Base-by-base conservation (phyloP, 2,113 vertebrate species). In the Oncorhynchus tshawytscha region DNA sequence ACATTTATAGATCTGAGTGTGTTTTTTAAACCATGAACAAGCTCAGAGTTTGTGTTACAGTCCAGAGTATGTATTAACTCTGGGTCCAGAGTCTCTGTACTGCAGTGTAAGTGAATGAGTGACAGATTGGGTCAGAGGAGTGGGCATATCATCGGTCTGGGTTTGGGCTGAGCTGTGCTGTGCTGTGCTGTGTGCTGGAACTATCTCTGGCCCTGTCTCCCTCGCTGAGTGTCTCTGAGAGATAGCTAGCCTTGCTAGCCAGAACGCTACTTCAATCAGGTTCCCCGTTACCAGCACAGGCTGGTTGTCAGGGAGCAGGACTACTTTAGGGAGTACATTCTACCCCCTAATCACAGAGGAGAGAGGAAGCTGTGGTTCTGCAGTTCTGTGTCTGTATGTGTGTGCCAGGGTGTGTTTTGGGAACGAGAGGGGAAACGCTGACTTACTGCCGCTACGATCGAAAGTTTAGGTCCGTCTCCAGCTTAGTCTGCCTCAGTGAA, bases 361-460 rank as follows among this genome's bases (percentile, higher is more conserved):
- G 57, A 68, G 70, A 81, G 74, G 71, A 51, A 20, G 39, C 74
- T 79, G 84, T 39, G 25, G 22, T 67, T 67, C 11, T 31, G 12
- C 22, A 27, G 73, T 29, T 2, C 59, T 75, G 64, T 67, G 4
- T 45, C 31, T 66, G 31, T 66, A 29, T 64, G 54, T 48, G 57
- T 65, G 72, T 75, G 79, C 77, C 79, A 83, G 80, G 73, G 73
- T 77, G 70, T 76, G 76, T 31, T 78, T 76, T 76, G 39, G 31
- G 67, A 12, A 82, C 76, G 27, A 80, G 34, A 22, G 4, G 73
- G 60, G 83, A 85, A 89, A 54, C 79, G 88, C 86, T 88, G 86
- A 87, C 72, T 91, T 84, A 90, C 77, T 82, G 73, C 82, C 62
- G 67, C 70, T 77, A 78, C 81, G 15, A 15, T 54, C 79, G 66